Conservation (phyloP, 2,113 vertebrate species). For the Pachycephala philippinensis region DNA sequence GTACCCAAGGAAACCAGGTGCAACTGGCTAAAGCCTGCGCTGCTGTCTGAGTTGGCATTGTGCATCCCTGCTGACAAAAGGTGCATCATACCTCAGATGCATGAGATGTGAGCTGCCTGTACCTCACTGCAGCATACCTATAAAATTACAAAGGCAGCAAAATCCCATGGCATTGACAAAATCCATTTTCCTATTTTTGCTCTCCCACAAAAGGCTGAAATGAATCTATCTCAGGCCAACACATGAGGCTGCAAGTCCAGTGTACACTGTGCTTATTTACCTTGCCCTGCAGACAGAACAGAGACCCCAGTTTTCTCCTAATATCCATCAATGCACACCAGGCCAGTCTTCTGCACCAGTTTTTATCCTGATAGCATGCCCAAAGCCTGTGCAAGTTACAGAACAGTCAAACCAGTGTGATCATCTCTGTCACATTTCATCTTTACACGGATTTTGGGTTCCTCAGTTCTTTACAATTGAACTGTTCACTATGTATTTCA, state of each 20-base stretch:
- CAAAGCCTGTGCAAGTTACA: not conserved
- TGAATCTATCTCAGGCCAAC: not conserved
- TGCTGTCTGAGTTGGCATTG: not conserved
- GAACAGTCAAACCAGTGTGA: not conserved
- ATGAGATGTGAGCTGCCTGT: not conserved
- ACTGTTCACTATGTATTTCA: not conserved
- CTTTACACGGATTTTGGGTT: not conserved
- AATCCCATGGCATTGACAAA: not conserved
- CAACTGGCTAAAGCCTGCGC: not conserved
- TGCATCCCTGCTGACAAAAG: not conserved
- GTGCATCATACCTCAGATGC: not conserved
- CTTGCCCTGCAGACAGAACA: not conserved
- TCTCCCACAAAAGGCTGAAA: not conserved
- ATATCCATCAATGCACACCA: not conserved
- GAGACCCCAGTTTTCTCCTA: not conserved
- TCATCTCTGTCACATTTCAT: not conserved
- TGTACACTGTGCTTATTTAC: not conserved
- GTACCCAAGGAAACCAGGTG: not conserved
- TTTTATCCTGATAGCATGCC: not conserved
- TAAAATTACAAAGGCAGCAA: not conserved
- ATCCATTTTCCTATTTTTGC: not conserved
- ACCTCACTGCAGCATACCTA: not conserved
- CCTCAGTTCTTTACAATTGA: not conserved
- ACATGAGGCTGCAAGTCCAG: not conserved
- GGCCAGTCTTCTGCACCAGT: not conserved